Evolutionary conservation across 2,797 vertebrate genomes (phyloP), one percentile per base, ranked within the genome.

Genomic region (Alectoris magna): DNA sequence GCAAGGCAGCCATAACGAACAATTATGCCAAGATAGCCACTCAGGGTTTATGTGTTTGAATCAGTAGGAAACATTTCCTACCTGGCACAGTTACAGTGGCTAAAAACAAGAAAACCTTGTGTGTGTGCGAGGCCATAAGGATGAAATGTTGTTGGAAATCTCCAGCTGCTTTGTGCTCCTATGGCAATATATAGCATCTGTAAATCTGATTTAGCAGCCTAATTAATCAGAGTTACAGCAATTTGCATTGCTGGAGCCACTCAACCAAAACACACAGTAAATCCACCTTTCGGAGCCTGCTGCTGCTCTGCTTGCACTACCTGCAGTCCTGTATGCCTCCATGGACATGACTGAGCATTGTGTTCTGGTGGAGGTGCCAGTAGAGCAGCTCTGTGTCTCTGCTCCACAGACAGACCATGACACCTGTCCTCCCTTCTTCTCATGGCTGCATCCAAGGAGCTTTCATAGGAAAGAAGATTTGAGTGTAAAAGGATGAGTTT

Each of bases 221-320:
- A 79, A 91, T 92, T 96, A 95, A 84, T 95, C 84, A 76, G 60
- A 81, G 31, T 69, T 86, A 55, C 51, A 73, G 63, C 51, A 94
- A 73, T 95, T 90, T 95, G 76, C 76, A 95, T 95, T 56, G 7
- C 51, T 64, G 67, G 38, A 43, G 26, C 59, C 81, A 48, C 63
- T 92, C 67, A 88, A 48, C 27, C 55, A 31, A 53, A 72, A 39
- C 70, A 78, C 3, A 2, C 69, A 70, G 59, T 78, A 91, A 91
- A 94, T 95, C 76, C 67, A 39, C 31, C 39, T 75, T 41, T 56
- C 31, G 59, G 58, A 89, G 53, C 55, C 0, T 1, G 26, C 68
- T 90, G 83, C 60, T 91, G 75, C 69, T 70, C n/a, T 0, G 0
- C 41, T 38, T 66, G 31, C 22, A 34, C 53, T 72, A 43, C 66